Evolutionary conservation across 2,113 vertebrate species (phyloP), one percentile per base, ranked within the genome.

Genomic region (Oreotrochilus melanogaster): DNA sequence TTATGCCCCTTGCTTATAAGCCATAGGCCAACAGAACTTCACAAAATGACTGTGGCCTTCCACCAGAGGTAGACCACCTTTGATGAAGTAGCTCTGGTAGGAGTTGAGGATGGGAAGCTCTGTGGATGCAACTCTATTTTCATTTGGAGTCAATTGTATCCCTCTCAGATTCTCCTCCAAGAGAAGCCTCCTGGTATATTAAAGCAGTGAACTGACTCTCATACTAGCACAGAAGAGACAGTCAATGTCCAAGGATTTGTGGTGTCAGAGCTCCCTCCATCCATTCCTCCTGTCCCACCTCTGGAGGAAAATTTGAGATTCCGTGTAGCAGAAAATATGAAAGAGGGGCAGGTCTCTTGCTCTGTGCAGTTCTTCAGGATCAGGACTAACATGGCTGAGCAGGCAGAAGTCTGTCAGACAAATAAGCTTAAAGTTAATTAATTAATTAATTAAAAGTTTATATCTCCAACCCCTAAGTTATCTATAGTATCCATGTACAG

Each of bases 191-290:
- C 35, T 66, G 27, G 14, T 53, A 6, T 19, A 18, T 51, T 22
- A 11, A 11, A 31, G 45, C 18, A 83, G 33, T 9, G 3, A 76
- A 18, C 37, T 54, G 22, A 10, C 25, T 7, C 31, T 86, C 3
- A 0, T 22, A 31, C 47, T 30, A 48, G 4, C 50, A 48, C 19
- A 65, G 53, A 67, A 30, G 22, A 60, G 16, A 72, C 0, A 0
- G 50, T 25, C 33, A 71, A 27, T 5, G 5, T 18, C 45, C 58
- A 35, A 78, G 42, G 53, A 10, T 11, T 64, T 45, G 31, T 58
- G 37, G 33, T 94, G 47, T n/a, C 35, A 13, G 51, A 62, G 23
- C 8, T 57, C 25, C 14, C 42, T 69, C 60, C 31, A 22, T 62
- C 82, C 51, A 10, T 14, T 16, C 7, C 18, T 72, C 8, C 30